Base-by-base conservation (phyloP, 2,797 vertebrate genomes). In the Australoheros facetus region DNA sequence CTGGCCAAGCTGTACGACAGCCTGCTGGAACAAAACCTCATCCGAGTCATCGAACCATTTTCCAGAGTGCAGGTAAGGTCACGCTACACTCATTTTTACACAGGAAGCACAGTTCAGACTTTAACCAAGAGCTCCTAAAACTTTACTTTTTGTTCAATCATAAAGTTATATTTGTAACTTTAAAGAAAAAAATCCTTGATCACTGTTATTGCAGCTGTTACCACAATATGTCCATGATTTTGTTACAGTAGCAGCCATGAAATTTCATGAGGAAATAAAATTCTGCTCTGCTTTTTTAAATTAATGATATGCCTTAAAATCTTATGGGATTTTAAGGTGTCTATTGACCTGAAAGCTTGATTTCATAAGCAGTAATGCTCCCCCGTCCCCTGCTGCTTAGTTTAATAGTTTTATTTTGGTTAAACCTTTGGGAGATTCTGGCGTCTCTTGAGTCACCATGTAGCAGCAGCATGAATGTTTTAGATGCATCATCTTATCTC, bases 11-110 rank as follows among this genome's bases (percentile, higher is more conserved):
- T 99, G 71, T 99, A 99, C 23, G 98, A 99, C 94, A 99, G 96
- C 91, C 95, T 99, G 95, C 94, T 99, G 96, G 98, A 99, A 90
- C 97, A 99, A 94, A 99, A 99, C 84, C 97, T 99, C 92, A 99
- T 99, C 93, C 94, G 98, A 83, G 98, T 98, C 93, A 99, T 99
- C 21, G 98, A 99, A 79, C 98, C 98, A 30, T 99, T 99, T 92
- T 99, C 98, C 94, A 97, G 98, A 96, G 98, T 99, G 93, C 98
- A 99, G 97, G 98, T 98, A 88, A 89, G 51, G 56, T 34, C 4
- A 4, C 0, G 11, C 59, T 12, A 16, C 0, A 5, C 60, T 26
- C 21, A 19, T 4, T 4, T 66, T 39, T 66, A 4, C 2, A 66
- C 7, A 12, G 9, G 5, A 66, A 66, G 28, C 39, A 45, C 42